phyloP scores from a whole-genome alignment of 2,888 invertebrate genomes.

The Odiellus spinosus region DNA sequence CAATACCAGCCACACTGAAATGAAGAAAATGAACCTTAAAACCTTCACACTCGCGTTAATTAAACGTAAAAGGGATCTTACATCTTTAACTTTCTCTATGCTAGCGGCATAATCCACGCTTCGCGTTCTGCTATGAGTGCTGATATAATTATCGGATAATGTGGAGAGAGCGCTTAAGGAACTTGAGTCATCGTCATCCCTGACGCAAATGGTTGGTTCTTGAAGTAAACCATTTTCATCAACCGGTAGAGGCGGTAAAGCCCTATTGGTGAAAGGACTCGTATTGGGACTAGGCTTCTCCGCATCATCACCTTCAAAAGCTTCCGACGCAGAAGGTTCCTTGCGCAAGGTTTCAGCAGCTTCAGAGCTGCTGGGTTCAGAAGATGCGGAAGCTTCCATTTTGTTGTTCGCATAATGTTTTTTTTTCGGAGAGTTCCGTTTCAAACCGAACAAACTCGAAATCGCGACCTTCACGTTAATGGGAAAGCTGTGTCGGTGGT shows the following conservation, averaged over 20 bases:
- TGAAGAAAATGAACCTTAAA: too few relatives aligned
- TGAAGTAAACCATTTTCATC: not conserved
- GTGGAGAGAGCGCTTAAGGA: slow-evolving; percentile 9
- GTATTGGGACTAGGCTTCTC: slow-evolving; percentile 16
- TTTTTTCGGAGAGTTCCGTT: slow-evolving; percentile 6
- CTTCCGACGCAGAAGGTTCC: slow-evolving; percentile 10
- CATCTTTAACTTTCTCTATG: slow-evolving; percentile 84
- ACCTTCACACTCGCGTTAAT: not conserved
- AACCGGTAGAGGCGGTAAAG: slow-evolving; percentile 20
- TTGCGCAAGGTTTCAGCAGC: slow-evolving; percentile 1
- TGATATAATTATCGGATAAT: slow-evolving; percentile 3
- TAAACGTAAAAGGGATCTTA: slow-evolving; percentile 34
- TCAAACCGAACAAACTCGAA: slow-evolving; percentile 18
- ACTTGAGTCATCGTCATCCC: slow-evolving; percentile 12
- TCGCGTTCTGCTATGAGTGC: slow-evolving; percentile 3
- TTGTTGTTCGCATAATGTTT: not conserved
- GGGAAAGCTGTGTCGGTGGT: slow-evolving; percentile 16
- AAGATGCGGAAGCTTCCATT: not conserved
- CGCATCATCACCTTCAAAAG: slow-evolving; percentile 14
- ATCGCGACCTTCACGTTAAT: slow-evolving; percentile 18
- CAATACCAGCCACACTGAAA: slow-evolving; percentile 63
- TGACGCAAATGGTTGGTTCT: not conserved
- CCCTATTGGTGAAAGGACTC: slow-evolving; percentile 21
- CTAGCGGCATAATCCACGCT: slow-evolving; percentile 64
- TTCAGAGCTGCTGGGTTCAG: not conserved